Percentiles rank a stretch among this genome's conserved stretches.
These are phyloP conservation scores for Rhopilema esculentum DNA, from an alignment of 30 jellyfish, hydroid and myxozoan species.

Conservation along the genomic window DNA sequence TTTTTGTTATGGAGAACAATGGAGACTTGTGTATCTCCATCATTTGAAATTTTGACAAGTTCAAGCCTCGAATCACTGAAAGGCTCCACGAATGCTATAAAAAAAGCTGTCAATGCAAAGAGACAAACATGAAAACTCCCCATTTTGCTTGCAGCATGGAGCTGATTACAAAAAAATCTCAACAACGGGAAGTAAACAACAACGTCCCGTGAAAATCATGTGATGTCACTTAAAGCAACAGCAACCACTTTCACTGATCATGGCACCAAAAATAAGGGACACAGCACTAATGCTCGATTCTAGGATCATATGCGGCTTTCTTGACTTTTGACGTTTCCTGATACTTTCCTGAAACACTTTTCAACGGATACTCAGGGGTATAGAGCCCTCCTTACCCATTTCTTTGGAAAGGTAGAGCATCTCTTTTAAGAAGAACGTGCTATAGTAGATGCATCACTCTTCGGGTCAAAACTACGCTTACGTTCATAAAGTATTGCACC, in stretches of 20 bases:
- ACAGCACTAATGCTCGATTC: too few species aligned
- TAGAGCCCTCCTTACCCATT: too few species aligned
- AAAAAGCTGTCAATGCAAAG: not conserved
- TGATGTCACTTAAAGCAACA: conserved; percentile 1
- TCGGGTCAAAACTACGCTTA: too few species aligned
- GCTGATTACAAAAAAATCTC: not conserved
- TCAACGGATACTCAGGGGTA: too few species aligned
- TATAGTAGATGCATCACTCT: too few species aligned
- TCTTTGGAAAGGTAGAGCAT: too few species aligned
- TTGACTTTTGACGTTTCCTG: too few species aligned
- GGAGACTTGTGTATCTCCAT: conserved; percentile 20
- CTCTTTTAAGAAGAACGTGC: too few species aligned
- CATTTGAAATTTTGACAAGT: conserved; percentile 18
- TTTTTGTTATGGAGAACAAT: conserved; percentile 60
- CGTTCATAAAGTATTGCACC: too few species aligned
- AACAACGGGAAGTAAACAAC: not conserved
- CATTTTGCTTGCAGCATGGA: conserved; percentile 2
- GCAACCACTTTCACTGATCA: conserved; percentile 3
- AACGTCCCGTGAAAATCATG: conserved; percentile 12
- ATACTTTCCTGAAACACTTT: too few species aligned
- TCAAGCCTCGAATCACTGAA: conserved; percentile 60
- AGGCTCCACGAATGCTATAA: conserved; percentile 30
- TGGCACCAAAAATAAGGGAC: too few species aligned
- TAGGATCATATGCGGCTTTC: too few species aligned
- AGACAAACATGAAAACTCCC: not conserved